Evolutionary conservation across 2,797 vertebrate genomes (phyloP), one percentile per base, ranked within the genome.

Genomic region (Gallinago nigripennis): DNA sequence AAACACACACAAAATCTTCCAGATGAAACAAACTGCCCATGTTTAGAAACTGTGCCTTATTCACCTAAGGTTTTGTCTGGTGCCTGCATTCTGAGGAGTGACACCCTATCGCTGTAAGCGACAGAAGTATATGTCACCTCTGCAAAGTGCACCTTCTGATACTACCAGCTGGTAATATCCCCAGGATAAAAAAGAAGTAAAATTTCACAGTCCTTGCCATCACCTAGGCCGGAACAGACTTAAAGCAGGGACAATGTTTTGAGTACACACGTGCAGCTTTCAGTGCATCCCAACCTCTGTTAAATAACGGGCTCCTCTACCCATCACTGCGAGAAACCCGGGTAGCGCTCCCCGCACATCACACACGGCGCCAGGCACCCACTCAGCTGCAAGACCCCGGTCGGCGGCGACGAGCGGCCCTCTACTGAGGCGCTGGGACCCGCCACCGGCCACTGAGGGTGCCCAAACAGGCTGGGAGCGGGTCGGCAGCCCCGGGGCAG

Each of bases 191-290:
- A 16, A 16, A 25, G 3, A 15, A 13, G 13, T 1, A 8, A 4
- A 37, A 23, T 5, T 9, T 16, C 30, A 2, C 4, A 24, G 35
- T 9, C 8, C 10, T 23, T 20, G n/a, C 16, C 78, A 11, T 19
- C 41, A 10, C 56, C 27, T 1, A 1, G 41, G 19, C 46, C 16
- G 18, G 15, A n/a, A 12, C 24, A 25, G 57, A 8, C 0, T 24
- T 0, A 6, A 27, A 46, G 27, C 30, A 45, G 12, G 8, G 46
- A 3, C 5, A 0, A 3, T 0, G 25, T 1, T 23, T 1, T 0
- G 30, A 9, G 10, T 2, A 17, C n/a, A 24, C 3, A 5, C 0
- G 8, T 1, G 61, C 51, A 8, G 24, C 20, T 21, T 3, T 31
- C n/a, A 14, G 3, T 0, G 4, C 20, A 1, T 2, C 12, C 61